Base-by-base conservation (phyloP, 2,113 vertebrate species). In the Hyperoodon ampullatus region DNA sequence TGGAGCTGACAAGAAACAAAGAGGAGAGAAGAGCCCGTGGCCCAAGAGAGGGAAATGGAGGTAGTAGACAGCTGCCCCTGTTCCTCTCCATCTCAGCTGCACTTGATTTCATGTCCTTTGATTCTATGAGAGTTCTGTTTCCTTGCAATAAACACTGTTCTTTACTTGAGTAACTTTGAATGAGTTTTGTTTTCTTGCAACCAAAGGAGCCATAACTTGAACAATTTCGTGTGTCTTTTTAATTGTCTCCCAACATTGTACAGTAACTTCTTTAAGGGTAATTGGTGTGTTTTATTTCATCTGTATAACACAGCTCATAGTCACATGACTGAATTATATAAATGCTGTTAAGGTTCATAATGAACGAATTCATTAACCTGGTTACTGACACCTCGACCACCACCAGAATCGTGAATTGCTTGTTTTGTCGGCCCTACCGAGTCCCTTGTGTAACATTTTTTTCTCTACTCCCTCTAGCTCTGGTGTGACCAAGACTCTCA, bases 81-180 rank as follows among this genome's bases (percentile, higher is more conserved):
- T 82, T 88, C 66, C 10, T 65, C 60, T 89, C 28, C 0, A 5
- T 58, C 60, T 93, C 35, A 30, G 55, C 21, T 24, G 35, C 65
- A 53, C 81, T 55, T 50, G 50, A 65, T 70, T 94, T 90, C 90
- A 50, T 28, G 58, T 81, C 71, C 82, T 96, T 74, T 84, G 87
- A 65, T 44, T 93, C 72, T 81, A 15, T 14, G 61, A 83, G 24
- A 94, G 47, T 44, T 42, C 50, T 85, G 26, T 30, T 71, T 85
- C 58, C 50, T 96, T 75, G 65, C 63, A 90, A 77, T 88, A 70
- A 95, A 81, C 23, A 88, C 16, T 12, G 5, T 70, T 94, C 42
- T 90, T 87, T 82, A 80, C 63, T 81, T 44, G 44, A 96, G 30
- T 90, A 93, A 94, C 93, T 96, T 24, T 86, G 75, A 95, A 89